Base-by-base conservation (phyloP, 2,888 invertebrate species). In the Calliopum simillimum region DNA sequence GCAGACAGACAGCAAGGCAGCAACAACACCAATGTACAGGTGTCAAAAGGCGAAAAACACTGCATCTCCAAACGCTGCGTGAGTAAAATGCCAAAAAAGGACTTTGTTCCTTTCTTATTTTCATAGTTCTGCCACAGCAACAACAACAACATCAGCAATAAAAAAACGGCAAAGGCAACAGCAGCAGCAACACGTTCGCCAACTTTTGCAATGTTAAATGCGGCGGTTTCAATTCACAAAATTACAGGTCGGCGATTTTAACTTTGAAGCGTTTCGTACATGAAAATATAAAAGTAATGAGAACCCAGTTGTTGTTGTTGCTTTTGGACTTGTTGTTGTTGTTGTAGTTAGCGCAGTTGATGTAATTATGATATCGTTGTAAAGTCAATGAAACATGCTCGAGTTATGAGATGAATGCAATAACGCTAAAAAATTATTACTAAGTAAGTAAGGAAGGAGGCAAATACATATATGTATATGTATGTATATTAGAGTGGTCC, bases 211-310 rank as follows among this genome's bases (percentile, higher is more conserved):
- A 71, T 69, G 76, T 68, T 71, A 74, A 76, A 73, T 72, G 80
- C 81, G 80, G 78, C 81, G 80, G 83, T 80, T 81, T 81, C 79
- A 82, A 79, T 77, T 78, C 76, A 80, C 79, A 80, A 86, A 86
- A 86, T 86, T 86, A 86, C 81, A 86, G 85, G 82, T 84, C 86
- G 86, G 86, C 82, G 79, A 74, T 76, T 84, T 85, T 85, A 82
- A 82, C 86, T 86, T 86, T 86, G 86, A 86, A 80, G 85, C 79
- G 77, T 81, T 81, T 81, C 82, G 83, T 84, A 83, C 82, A 81
- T 81, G 82, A 82, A 85, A 80, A 83, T 83, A 85, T 81, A 83
- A 83, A 84, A 83, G 82, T 82, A 82, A 81, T 82, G 81, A 80
- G 82, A 81, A 76, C 78, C 71, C 66, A 72, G 68, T 65, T 76